Conservation (phyloP, 2,797 vertebrate genomes). For the Avahi laniger region DNA sequence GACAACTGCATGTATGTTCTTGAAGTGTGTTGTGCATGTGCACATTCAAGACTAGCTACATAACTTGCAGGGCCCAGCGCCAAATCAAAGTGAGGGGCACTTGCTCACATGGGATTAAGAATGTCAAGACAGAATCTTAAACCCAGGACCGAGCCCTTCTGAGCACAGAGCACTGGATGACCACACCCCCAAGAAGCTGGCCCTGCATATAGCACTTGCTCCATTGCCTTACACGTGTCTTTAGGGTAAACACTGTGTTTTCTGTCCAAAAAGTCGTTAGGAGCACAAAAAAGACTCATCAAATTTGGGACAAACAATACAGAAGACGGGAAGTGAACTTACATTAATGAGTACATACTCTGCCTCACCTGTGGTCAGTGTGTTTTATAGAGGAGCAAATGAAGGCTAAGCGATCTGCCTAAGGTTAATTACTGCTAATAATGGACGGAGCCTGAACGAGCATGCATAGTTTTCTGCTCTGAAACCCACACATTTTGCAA, state of each 20-base stretch:
- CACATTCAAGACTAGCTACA: background rate
- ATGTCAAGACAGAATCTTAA: background rate
- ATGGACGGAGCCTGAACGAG: background rate
- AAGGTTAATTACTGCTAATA: background rate
- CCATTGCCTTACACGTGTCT: background rate
- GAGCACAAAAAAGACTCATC: background rate
- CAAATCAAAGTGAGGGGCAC: background rate
- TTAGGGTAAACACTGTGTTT: background rate
- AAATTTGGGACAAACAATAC: background rate
- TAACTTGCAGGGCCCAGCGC: background rate
- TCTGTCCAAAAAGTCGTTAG: background rate
- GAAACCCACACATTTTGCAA: background rate
- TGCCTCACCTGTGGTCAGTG: background rate
- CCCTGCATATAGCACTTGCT: background rate
- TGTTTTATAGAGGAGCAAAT: background rate
- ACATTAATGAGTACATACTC: background rate
- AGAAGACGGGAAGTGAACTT: background rate
- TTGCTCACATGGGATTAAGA: background rate
- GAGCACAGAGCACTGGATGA: background rate
- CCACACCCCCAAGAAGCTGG: background rate
- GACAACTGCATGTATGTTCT: background rate
- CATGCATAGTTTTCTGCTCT: background rate
- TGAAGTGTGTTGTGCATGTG: background rate
- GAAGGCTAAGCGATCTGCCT: background rate
- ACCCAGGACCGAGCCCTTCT: background rate